These are phyloP conservation scores for Mustela lutreola DNA, from an alignment of 2,113 vertebrate species.

Conservation along the genomic window DNA sequence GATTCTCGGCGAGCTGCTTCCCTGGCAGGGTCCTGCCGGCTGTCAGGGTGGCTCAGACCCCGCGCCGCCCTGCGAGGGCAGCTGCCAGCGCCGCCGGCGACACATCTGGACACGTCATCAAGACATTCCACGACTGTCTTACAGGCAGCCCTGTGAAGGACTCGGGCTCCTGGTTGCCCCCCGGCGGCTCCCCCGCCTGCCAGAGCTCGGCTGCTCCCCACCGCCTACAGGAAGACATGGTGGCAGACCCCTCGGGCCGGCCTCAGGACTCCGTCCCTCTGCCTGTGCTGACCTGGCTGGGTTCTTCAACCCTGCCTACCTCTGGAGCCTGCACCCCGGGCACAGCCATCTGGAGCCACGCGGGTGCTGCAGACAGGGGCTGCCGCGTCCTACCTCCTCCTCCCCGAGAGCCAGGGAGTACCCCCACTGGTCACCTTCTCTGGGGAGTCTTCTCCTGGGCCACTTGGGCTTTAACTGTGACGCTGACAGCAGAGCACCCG, in stretches of 20 bases:
- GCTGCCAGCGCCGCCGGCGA: rapidly evolving
- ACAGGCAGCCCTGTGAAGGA: not conserved
- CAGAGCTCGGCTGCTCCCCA: not conserved
- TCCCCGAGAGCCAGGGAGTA: not conserved
- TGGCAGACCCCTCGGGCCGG: not conserved
- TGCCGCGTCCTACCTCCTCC: not conserved
- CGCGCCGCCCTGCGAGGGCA: not conserved
- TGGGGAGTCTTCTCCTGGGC: not conserved
- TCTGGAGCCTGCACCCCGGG: not conserved
- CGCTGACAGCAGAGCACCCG: not conserved
- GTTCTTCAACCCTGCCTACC: not conserved
- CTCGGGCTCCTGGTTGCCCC: not conserved
- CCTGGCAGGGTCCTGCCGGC: not conserved
- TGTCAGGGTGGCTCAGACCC: no score
- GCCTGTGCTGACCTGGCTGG: not conserved
- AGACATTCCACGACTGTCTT: not conserved
- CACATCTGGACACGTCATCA: rapidly evolving
- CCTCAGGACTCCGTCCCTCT: not conserved
- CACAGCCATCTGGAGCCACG: not conserved
- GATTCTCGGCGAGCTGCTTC: not conserved
- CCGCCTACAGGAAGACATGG: not conserved
- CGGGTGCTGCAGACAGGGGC: no score
- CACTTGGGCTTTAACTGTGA: not conserved
- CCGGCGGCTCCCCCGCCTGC: not conserved
- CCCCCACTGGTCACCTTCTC: not conserved